Percentiles rank a stretch among this genome's conserved stretches.
phyloP scores from a whole-genome alignment of 64 coral and sea anemone genomes.

The Stylophora pistillata region DNA sequence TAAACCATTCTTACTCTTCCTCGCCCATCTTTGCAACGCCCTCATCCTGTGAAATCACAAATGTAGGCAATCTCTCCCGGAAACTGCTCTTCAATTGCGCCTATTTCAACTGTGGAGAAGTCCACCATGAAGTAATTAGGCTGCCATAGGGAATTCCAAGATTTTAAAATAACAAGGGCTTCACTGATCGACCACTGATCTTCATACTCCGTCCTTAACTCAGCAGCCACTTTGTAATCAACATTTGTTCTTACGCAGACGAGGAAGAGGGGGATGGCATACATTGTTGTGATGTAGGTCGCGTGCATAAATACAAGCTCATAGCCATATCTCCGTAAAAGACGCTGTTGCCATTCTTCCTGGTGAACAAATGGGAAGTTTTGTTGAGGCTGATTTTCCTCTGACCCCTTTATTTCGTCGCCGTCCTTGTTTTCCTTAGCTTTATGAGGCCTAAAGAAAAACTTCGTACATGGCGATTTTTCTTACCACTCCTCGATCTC shows the following conservation, averaged over 20 bases:
- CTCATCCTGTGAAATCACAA: constrained; percentile 54
- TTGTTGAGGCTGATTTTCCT: not conserved
- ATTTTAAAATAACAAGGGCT: constrained; percentile 19
- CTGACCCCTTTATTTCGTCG: not conserved
- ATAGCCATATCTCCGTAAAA: constrained; percentile 26
- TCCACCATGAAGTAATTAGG: constrained; percentile 58
- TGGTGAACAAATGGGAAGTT: constrained; percentile 60
- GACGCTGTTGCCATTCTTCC: constrained; percentile 45
- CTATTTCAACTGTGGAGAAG: constrained; percentile 53
- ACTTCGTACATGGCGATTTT: not conserved
- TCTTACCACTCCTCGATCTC: constrained; percentile 39
- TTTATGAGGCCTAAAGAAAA: not conserved
- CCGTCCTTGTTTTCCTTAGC: not conserved
- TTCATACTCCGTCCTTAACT: constrained; percentile 60
- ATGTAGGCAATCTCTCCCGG: constrained; percentile 10
- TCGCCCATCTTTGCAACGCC: no score
- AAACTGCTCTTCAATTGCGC: constrained; percentile 46
- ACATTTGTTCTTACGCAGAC: constrained; percentile 59
- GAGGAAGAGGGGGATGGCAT: constrained; percentile 59
- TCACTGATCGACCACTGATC: constrained; percentile 47
- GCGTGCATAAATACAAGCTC: constrained; percentile 64
- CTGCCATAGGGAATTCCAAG: constrained; percentile 46
- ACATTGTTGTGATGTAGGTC: constrained; percentile 65
- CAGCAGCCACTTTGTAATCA: constrained; percentile 57
- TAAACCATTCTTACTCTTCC: no score